Conservation (phyloP, 2,113 vertebrate species). For the Sterna hirundo region DNA sequence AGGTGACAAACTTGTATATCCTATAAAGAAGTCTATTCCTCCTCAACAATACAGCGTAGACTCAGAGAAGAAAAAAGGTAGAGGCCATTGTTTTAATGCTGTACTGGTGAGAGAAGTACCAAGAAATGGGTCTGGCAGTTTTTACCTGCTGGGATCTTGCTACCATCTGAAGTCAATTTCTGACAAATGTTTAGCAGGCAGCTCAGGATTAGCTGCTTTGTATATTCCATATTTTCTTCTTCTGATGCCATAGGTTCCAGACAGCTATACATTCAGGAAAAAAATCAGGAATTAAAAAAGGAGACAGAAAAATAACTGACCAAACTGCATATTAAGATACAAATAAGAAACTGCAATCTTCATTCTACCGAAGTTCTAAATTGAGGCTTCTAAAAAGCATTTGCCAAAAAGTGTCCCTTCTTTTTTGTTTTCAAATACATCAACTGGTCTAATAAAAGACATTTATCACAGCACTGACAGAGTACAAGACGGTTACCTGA, state of each 20-base stretch:
- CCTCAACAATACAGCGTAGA: background rate
- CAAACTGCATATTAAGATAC: background rate
- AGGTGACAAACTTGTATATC: background rate
- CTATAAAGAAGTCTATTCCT: background rate
- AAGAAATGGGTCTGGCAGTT: background rate
- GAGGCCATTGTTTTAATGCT: background rate
- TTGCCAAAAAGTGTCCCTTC: background rate
- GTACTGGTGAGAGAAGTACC: background rate
- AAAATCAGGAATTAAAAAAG: background rate
- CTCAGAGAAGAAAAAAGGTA: background rate
- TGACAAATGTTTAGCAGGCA: slow-evolving; percentile 89
- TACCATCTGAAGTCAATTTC: slow-evolving; percentile 79
- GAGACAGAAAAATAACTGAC: background rate
- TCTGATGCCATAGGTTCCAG: slow-evolving; percentile 75
- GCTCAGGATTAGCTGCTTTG: slow-evolving; percentile 92
- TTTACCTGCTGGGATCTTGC: slow-evolving; percentile 78
- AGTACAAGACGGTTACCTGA: background rate
- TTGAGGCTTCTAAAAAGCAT: background rate
- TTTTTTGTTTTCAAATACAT: background rate
- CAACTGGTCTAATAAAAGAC: background rate
- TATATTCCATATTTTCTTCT: slow-evolving; percentile 88
- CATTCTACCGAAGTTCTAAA: background rate
- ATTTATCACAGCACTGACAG: background rate
- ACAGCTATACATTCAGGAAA: slow-evolving; percentile 73
- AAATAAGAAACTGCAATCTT: background rate